Base-by-base conservation (phyloP, 2,888 invertebrate genomes). In the Girardia tigrina region DNA sequence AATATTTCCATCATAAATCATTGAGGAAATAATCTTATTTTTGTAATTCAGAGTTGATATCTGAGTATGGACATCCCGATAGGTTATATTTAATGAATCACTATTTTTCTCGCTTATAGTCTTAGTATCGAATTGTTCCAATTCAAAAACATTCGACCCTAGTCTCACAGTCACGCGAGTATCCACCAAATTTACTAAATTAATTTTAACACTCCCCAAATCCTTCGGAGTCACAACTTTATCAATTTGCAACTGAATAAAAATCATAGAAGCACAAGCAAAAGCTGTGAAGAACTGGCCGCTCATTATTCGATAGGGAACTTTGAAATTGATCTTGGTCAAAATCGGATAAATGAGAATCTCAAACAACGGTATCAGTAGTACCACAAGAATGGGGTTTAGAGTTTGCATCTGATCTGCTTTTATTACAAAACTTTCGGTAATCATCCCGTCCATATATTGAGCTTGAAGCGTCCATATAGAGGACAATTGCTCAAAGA, bases 361-460 rank as follows among this genome's bases (percentile, higher is more conserved):
- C n/a, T 56, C 56, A 56, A 56, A 56, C n/a, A 56, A 2, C 4
- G 56, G 56, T 56, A 56, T 56, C 6, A 56, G 4, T n/a, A 56
- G 23, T 12, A 56, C 56, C 6, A 56, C 56, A 4, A 56, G n/a
- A 20, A 56, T 56, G 6, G 56, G 56, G n/a, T 56, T 56, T n/a
- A 56, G 23, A 20, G 56, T 56, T 56, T 56, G 56, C 56, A 56
- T 56, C 23, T 56, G 56, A 56, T 56, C 56, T 2, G 56, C 56
- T 56, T 56, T 56, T n/a, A 56, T 56, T 4, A 56, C 56, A n/a
- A 56, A 56, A 4, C 23, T 4, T 16, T 16, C 56, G n/a, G 20
- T 56, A 2, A 56, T 56, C 56, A 56, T 56, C 23, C 56, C 56
- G n/a, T 56, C n/a, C 56, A 56, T 56, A 56, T 56, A 56, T n/a